Evolutionary conservation across 2,888 invertebrate species (phyloP), one percentile per base, ranked within the genome.

Genomic region (Sesia apiformis): DNA sequence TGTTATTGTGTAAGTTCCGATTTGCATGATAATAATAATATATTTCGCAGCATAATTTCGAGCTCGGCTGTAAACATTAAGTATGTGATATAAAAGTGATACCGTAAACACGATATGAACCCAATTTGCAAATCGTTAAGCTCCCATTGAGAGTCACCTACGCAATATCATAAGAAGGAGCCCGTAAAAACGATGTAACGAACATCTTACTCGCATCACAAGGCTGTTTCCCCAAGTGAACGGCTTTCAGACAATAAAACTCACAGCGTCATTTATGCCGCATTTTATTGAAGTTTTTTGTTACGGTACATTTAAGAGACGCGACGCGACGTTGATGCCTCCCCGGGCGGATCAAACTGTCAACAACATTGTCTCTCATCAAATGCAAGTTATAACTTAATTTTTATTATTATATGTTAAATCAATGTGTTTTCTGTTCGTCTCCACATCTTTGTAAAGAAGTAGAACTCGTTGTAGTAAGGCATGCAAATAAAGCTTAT

Each of bases 181-280:
- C 62, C 62, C 62, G 68, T 77, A 78, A 77, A 76, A 72, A 66
- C 23, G 73, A 75, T 77, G 51, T 52, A 69, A 71, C 64, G 69
- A 65, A 75, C 71, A 67, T 72, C 69, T 68, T 64, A 64, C 63
- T 71, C 69, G 68, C 66, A 67, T 65, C 62, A 67, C 66, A 67
- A 67, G 70, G 69, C 68, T 73, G 68, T 73, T 72, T 66, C 65
- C 69, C 66, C 64, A 63, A 71, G 64, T 63, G 72, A 81, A 81
- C 74, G 75, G 70, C 77, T 81, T 81, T 80, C 81, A 65, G 71
- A 76, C 76, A 76, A 84, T 84, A 83, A 84, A 84, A 74, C 78
- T 75, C 73, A 66, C 62, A 66, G 71, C 74, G 72, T 72, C 73
- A 66, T 74, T 78, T 72, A 74, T 65, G 70, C 61, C 65, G 70